Conservation (phyloP, 2,113 vertebrate species). For the Alces alces region DNA sequence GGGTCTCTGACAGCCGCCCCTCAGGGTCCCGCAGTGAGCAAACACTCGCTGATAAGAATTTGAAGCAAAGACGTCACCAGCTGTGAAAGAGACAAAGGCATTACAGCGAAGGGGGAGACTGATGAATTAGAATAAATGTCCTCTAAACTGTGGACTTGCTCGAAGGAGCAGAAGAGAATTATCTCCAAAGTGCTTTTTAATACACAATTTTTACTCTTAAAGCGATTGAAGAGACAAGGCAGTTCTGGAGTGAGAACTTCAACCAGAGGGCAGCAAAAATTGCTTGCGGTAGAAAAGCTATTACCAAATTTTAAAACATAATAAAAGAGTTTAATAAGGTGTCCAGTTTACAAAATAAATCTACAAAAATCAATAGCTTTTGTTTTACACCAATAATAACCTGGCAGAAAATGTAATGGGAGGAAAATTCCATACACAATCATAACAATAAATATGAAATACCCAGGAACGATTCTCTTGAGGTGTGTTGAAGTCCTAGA, state of each 20-base stretch:
- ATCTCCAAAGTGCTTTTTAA: not conserved
- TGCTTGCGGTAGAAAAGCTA: not conserved
- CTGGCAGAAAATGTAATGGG: not conserved
- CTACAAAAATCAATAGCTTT: slow-evolving; percentile 1
- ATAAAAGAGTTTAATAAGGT: slow-evolving; percentile 3
- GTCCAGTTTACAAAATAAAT: not conserved
- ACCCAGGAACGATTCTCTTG: not conserved
- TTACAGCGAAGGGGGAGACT: fast-evolving
- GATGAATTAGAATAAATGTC: not conserved
- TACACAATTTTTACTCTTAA: not conserved
- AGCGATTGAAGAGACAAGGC: fast-evolving
- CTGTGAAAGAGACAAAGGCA: fast-evolving
- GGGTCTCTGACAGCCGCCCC: not conserved
- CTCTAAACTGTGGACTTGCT: not conserved
- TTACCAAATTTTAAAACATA: slow-evolving; percentile 2
- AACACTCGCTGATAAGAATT: no score
- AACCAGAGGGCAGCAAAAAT: not conserved
- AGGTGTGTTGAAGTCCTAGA: fast-evolving
- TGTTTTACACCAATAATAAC: not conserved
- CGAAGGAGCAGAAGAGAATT: not conserved
- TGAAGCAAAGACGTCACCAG: not conserved
- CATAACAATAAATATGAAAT: not conserved
- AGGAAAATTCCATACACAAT: not conserved
- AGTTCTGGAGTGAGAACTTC: not conserved
- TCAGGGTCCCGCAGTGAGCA: not conserved